A percentile compares a stretch with the other conserved stretches of the same genome.
Conservation (phyloP, 92 coral and sea anemone species). For the Hydrozoanthus gracilis region DNA sequence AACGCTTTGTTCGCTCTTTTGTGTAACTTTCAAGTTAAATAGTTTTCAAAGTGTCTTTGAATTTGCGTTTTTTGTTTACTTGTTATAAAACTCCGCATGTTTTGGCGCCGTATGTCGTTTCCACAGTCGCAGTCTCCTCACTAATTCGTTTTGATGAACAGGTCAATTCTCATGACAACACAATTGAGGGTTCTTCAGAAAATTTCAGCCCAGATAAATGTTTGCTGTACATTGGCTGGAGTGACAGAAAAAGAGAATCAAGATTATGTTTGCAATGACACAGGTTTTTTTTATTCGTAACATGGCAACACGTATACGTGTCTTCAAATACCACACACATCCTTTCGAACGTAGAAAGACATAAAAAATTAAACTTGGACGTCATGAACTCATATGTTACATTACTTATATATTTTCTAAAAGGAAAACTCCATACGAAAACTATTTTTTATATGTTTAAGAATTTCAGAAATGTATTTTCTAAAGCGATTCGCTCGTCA, state of each 20-base stretch:
- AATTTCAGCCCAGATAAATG: slow-evolving; percentile 6
- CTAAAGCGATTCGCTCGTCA: no score
- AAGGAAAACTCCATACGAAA: no score
- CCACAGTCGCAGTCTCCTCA: neutral
- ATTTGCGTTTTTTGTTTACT: slow-evolving; percentile 30
- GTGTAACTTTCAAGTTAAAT: slow-evolving; percentile 34
- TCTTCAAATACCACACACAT: neutral
- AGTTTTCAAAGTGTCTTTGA: slow-evolving; percentile 16
- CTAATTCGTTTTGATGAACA: neutral
- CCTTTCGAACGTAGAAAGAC: neutral
- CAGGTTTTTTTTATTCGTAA: neutral
- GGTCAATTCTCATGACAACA: neutral
- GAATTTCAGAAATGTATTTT: no score
- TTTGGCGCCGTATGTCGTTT: neutral
- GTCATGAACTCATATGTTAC: no score
- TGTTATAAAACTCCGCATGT: slow-evolving; percentile 1
- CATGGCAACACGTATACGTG: no score
- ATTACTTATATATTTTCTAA: no score
- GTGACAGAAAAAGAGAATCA: slow-evolving; percentile 21
- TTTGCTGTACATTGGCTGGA: slow-evolving; percentile 3
- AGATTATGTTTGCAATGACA: neutral
- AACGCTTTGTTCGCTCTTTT: slow-evolving; percentile 6
- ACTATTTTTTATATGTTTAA: no score
- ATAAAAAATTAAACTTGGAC: no score
- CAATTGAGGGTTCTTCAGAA: neutral